phyloP scores from a whole-genome alignment of 2,113 vertebrate species.

The Hypanus sabinus region DNA sequence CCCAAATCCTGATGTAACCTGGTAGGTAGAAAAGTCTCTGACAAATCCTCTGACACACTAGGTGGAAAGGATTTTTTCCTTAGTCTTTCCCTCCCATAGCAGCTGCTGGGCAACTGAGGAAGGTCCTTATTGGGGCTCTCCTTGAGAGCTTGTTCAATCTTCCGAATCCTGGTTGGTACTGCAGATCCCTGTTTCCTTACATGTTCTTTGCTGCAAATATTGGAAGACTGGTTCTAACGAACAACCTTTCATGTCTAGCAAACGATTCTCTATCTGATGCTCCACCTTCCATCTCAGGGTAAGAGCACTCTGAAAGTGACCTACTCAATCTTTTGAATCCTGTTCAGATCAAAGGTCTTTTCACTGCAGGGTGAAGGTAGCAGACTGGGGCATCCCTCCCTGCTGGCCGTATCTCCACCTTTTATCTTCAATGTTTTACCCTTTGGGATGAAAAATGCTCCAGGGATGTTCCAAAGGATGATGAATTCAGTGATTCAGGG shows the following conservation, averaged over 20 bases:
- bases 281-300: slow-evolving; percentile 84
- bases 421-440: too few relatives aligned
- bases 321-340: slow-evolving; percentile 86
- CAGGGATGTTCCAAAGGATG: too few relatives aligned
- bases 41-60: slow-evolving; percentile 61
- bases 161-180: slow-evolving; percentile 91
- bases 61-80: slow-evolving; percentile 70
- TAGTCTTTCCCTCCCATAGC: slow-evolving; percentile 77
- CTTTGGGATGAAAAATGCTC: too few relatives aligned
- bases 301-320: slow-evolving; percentile 91
- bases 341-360: slow-evolving; percentile 90
- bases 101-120: slow-evolving; percentile 86
- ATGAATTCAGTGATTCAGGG: too few relatives aligned
- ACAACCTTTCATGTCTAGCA: slow-evolving; percentile 73
- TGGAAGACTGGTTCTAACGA: slow-evolving; percentile 62
- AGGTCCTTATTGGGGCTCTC: slow-evolving; percentile 78
- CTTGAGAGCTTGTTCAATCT: slow-evolving; percentile 90
- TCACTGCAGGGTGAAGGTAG: slow-evolving; percentile 85
- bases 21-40: too few relatives aligned
- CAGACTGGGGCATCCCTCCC: slow-evolving; percentile 81
- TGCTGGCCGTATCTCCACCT: slow-evolving; percentile 63
- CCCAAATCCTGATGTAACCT: too few relatives aligned
- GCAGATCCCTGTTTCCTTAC: slow-evolving; percentile 81
- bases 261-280: slow-evolving; percentile 73
- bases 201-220: slow-evolving; percentile 65